Conservation (phyloP, 92 coral and sea anemone genomes). For the Porites divaricata region DNA sequence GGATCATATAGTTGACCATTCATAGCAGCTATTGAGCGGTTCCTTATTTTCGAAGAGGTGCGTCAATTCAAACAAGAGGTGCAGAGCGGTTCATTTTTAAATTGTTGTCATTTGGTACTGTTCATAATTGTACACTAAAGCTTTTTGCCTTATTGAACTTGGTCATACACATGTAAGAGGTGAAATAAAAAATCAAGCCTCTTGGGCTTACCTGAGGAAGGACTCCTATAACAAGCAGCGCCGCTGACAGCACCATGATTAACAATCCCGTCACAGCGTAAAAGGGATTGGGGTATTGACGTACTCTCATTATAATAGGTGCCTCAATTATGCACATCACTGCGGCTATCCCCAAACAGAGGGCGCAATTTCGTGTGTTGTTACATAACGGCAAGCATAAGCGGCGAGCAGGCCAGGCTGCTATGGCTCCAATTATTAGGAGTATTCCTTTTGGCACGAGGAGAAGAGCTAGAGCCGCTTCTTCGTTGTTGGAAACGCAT, state of each 20-base stretch:
- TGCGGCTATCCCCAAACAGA: conserved; percentile 27
- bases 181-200: background rate
- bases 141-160: too few species aligned
- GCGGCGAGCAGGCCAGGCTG: conserved; percentile 55
- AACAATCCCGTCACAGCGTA: conserved; percentile 43
- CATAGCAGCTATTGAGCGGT: too few species aligned
- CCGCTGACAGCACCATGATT: conserved; percentile 26
- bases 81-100: too few species aligned
- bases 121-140: too few species aligned
- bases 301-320: conserved; percentile 44
- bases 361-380: conserved; percentile 48
- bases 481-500: conserved; percentile 44
- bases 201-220: conserved; percentile 36
- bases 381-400: conserved; percentile 48
- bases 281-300: conserved; percentile 47
- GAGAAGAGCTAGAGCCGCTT: conserved; percentile 39
- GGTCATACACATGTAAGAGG: background rate
- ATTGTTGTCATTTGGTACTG: too few species aligned
- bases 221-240: conserved; percentile 25
- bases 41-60: too few species aligned
- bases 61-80: too few species aligned
- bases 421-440: conserved; percentile 39
- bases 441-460: conserved; percentile 44
- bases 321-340: conserved; percentile 38
- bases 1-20: too few species aligned